These are phyloP conservation scores for Galeopterus variegatus DNA, from an alignment of 2,113 vertebrate genomes.

Conservation along the genomic window DNA sequence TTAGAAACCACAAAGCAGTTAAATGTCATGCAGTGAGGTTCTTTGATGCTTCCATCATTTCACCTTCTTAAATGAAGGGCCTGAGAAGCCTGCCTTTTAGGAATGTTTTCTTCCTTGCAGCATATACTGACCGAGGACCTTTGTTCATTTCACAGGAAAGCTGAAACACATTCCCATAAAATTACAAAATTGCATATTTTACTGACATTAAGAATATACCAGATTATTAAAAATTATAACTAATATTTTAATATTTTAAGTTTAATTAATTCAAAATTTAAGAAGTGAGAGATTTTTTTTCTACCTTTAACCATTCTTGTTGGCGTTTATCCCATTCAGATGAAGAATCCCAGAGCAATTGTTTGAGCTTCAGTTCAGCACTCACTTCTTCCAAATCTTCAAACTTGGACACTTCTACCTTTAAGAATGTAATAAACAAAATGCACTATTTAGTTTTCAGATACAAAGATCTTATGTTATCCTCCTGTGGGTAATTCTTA, in stretches of 20 bases:
- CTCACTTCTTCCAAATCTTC: constrained; percentile 90
- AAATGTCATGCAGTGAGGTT: neutral
- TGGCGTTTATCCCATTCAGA: constrained; percentile 91
- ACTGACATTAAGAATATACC: neutral
- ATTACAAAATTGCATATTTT: neutral
- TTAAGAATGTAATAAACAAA: constrained; percentile 63
- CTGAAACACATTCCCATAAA: neutral
- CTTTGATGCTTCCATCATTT: neutral
- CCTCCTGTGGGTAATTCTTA: constrained; percentile 5
- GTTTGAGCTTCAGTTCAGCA: constrained; percentile 90
- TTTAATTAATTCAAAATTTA: constrained; percentile 26
- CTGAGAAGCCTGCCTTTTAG: neutral
- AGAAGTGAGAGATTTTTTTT: neutral
- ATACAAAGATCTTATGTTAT: neutral
- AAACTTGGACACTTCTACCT: constrained; percentile 93
- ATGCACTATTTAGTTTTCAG: constrained; percentile 54
- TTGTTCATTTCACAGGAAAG: neutral
- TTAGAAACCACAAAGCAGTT: neutral
- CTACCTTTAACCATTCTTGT: constrained; percentile 90
- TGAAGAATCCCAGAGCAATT: constrained; percentile 92
- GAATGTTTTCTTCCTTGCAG: neutral
- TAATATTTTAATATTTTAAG: neutral
- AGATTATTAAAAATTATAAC: constrained; percentile 24
- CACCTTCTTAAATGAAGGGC: neutral
- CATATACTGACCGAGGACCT: neutral